phyloP scores from a whole-genome alignment of 2,113 vertebrate species.

The Hemiprocne comata region DNA sequence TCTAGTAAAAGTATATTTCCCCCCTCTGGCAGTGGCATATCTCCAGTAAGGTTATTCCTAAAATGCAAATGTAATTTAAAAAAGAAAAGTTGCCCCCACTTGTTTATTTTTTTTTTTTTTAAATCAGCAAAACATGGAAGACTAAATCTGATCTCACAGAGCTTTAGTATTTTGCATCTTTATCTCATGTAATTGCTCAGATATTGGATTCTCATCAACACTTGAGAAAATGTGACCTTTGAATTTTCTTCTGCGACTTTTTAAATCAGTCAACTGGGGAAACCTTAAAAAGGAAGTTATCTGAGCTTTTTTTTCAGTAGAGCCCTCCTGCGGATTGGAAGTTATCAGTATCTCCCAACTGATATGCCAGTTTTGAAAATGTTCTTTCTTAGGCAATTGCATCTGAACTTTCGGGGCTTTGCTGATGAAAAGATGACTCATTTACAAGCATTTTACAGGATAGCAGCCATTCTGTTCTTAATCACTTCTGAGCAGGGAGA shows the following conservation, averaged over 20 bases:
- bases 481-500: conserved; percentile 27
- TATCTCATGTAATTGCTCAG: conserved; percentile 11
- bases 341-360: conserved; percentile 14
- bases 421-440: conserved; percentile 39
- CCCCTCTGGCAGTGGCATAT: background rate
- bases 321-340: background rate
- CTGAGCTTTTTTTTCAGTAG: background rate
- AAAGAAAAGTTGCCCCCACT: background rate
- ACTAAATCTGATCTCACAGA: background rate
- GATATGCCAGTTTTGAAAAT: conserved; percentile 24
- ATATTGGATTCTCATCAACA: background rate
- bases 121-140: background rate
- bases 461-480: conserved; percentile 34
- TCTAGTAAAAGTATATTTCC: background rate
- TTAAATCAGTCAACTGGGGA: conserved; percentile 25
- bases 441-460: conserved; percentile 18
- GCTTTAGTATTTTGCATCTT: conserved; percentile 1
- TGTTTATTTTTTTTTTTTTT: background rate
- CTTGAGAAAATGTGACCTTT: conserved; percentile 57
- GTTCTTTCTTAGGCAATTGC: conserved; percentile 35
- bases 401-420: conserved; percentile 48
- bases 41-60: background rate
- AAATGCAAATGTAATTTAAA: background rate
- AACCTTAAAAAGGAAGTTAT: conserved; percentile 5
- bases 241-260: conserved; percentile 35